Evolutionary conservation across 2,888 invertebrate genomes (phyloP), one percentile per base, ranked within the genome.

Genomic region (Kryphioiulus occultus): DNA sequence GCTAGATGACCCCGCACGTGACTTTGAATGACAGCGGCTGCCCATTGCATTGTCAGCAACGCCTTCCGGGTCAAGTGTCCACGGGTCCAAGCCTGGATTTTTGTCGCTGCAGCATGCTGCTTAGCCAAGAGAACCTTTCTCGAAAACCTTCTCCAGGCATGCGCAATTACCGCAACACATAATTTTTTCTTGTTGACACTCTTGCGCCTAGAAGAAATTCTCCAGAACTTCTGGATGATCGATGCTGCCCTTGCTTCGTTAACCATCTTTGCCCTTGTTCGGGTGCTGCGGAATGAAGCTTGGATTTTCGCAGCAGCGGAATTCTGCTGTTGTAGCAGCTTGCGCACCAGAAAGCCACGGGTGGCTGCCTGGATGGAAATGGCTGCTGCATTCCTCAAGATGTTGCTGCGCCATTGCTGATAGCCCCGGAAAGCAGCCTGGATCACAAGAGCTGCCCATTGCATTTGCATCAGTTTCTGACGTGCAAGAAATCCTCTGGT

Each of bases 81-180:
- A 12, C 84, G 35, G 0, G 42, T 84, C 84, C 84, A 84, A 7
- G 84, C 84, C 84, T 84, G 84, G 35, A 84, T 84, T 30, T 35
- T 84, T 0, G 42, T 42, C 22, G 84, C 35, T 9, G 84, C 84
- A 19, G 32, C 30, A 35, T 30, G 83, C 30, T 30, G 83, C n/a
- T 83, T 17, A 19, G 35, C 17, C 83, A 30, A 30, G 10, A 30
- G 3, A 9, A n/a, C 53, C 53, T 53, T 53, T 19, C n/a, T n/a
- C n/a, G 9, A 17, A 17, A 47, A 47, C n/a, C n/a, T 4, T 53
- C n/a, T 53, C 19, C 19, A 53, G n/a, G 53, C 53, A 42, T 9
- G 15, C 15, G 42, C 15, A 42, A 42, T 42, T 42, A 42, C 15
- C 42, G 10, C 2, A 42, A 42, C 42, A 9, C 10, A 9, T 42